Evolutionary conservation across 2,113 vertebrate species (phyloP), one percentile per base, ranked within the genome.

Genomic region (Sterrhoptilus dennistouni): DNA sequence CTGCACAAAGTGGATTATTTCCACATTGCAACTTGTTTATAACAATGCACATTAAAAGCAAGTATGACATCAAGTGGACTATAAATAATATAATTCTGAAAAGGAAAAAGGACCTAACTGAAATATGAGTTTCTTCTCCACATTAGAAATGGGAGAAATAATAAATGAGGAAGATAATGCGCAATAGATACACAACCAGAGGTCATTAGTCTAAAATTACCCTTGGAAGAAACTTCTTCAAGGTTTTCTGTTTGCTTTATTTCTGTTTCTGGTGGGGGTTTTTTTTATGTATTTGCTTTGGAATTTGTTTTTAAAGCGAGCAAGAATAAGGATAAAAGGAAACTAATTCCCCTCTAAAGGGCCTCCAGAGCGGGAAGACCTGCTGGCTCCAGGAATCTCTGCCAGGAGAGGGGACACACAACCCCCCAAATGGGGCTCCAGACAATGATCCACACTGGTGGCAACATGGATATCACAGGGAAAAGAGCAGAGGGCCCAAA

Each of bases 251-350:
- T 84, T 89, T 84, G 60, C 7, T 96, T 94, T 89, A 28, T 90
- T 95, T 95, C 86, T 52, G 36, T 19, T 81, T 76, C 74, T 89
- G 36, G 11, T 89, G 38, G 11, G 38, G 38, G n/a, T 91, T 66
- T 56, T 69, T 45, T 47, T 47, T 49, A 23, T 49, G 23, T 24
- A 38, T 89, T 93, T 95, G 75, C 60, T 93, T 94, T 38, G 74
- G 52, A 27, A 10, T 82, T 80, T 83, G 72, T 92, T 94, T 95
- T 89, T 56, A 47, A 75, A 92, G 45, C 3, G 16, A 89, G 54
- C 76, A 80, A 64, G 59, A 35, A 53, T 21, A 53, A 89, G 70
- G 88, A 94, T 94, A 56, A 95, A 90, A 96, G 87, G 89, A 88
- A 95, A 90, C 7, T 9, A 33, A 68, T 86, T 94, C 87, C 56